Evolutionary conservation across 2,888 invertebrate species (phyloP).

Genomic region (Aphrophora alni): DNA sequence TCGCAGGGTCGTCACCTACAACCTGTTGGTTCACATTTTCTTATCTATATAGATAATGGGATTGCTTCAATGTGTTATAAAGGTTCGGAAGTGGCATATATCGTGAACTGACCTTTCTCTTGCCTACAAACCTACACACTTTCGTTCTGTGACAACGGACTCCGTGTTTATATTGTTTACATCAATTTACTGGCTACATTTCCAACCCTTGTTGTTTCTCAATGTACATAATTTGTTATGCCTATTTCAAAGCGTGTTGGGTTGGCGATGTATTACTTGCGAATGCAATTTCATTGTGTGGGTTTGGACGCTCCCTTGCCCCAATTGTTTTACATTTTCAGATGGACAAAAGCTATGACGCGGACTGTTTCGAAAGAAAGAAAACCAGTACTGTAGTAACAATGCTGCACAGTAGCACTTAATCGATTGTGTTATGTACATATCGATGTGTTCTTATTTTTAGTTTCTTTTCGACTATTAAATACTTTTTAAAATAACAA

Average conservation of each 20-base stretch:
- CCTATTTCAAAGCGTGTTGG: neutral
- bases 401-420: too few relatives aligned
- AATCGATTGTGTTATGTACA: too few relatives aligned
- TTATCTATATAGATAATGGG: neutral
- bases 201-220: constrained; percentile 1
- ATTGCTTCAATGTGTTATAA: neutral
- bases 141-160: neutral
- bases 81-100: neutral
- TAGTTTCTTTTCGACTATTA: too few relatives aligned
- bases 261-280: neutral
- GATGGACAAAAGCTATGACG: too few relatives aligned
- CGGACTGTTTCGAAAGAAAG: too few relatives aligned
- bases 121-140: neutral
- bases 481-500: too few relatives aligned
- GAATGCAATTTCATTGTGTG: neutral
- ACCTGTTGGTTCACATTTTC: neutral
- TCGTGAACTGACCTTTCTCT: neutral
- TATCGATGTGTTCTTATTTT: too few relatives aligned
- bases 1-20: neutral
- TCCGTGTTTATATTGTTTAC: neutral
- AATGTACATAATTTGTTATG: neutral
- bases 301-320: constrained; percentile 4
- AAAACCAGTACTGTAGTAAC: too few relatives aligned
- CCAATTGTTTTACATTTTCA: neutral
- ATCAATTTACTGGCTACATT: neutral